Base-by-base conservation (phyloP, 2,797 vertebrate genomes). In the Gadopsis marmoratus region DNA sequence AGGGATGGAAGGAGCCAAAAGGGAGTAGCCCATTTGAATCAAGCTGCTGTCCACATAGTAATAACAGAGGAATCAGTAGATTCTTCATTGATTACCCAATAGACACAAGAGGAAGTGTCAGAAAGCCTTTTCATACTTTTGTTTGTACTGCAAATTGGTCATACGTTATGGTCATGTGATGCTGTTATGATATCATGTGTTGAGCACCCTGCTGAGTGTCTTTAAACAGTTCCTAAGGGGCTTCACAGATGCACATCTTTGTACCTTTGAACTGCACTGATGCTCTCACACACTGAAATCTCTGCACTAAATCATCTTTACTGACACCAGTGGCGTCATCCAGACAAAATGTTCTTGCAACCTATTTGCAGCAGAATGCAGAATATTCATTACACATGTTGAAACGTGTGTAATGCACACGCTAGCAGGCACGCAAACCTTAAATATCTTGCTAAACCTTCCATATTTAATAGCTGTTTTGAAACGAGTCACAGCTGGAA, bases 271-370 rank as follows among this genome's bases (percentile, higher is more conserved):
- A 78, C 62, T 50, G 31, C 58, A 35, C 33, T 16, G n/a, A 51
- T 16, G 7, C 43, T 61, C 29, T 71, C 60, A 50, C 59, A 67
- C 63, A 41, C 56, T 29, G 3, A 88, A 55, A 64, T 69, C 56
- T 62, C 56, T 1, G 45, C 73, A 60, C 8, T 72, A 75, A 83
- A 88, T 85, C 62, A 67, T 75, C 66, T 83, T 71, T 41, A 71
- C 70, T 64, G 61, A 69, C 26, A 26, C 26, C 26, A 26, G 26
- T 81, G 65, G 6, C 58, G 23, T 88, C 81, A 85, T 73, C 61
- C n/a, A 56, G 58, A 73, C 71, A 78, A 77, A 81, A 87, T 85
- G 68, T 77, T 84, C 70, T 26, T 8, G 13, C 62, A 59, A 35
- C 3, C 13, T 48, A 48, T 2, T 48, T 56, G 37, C 53, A 45